Percentiles rank a stretch among this genome's conserved stretches.
These are phyloP conservation scores for Rhagoletis zephyria DNA, from an alignment of 1,140 invertebrate genomes.

Conservation along the genomic window DNA sequence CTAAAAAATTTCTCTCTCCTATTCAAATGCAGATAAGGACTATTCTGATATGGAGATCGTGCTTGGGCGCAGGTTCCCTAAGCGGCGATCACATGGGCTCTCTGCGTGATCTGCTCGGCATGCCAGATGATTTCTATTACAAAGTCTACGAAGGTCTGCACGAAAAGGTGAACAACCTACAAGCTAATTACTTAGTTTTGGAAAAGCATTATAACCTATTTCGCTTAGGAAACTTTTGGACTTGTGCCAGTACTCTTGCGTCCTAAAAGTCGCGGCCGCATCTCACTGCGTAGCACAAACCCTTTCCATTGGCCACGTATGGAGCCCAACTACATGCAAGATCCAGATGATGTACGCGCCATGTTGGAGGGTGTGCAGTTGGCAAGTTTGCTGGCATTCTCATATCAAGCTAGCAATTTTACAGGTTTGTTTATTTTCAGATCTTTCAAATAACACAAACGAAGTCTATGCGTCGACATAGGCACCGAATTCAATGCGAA, in stretches of 20 bases:
- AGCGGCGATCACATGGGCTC: constrained; percentile 82
- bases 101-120: constrained; percentile 77
- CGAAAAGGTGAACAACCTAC: constrained; percentile 65
- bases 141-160: constrained; percentile 75
- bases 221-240: constrained; percentile 75
- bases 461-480: constrained; percentile 77
- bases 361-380: constrained; percentile 83
- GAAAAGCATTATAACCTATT: background rate
- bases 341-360: constrained; percentile 79
- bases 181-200: background rate
- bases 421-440: constrained; percentile 65
- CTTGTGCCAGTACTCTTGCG: constrained; percentile 82
- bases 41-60: constrained; percentile 86
- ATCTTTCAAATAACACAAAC: constrained; percentile 78
- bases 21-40: constrained; percentile 62
- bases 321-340: constrained; percentile 84
- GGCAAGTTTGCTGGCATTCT: constrained; percentile 71
- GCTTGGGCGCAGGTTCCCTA: constrained; percentile 81
- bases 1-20: background rate
- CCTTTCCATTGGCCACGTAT: constrained; percentile 83
- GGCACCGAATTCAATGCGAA: constrained; percentile 78
- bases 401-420: background rate
- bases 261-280: constrained; percentile 82
- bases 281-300: constrained; percentile 79
- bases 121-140: constrained; percentile 78